phyloP scores from a whole-genome alignment of 2,888 invertebrate genomes.

The Microctonus brassicae region DNA sequence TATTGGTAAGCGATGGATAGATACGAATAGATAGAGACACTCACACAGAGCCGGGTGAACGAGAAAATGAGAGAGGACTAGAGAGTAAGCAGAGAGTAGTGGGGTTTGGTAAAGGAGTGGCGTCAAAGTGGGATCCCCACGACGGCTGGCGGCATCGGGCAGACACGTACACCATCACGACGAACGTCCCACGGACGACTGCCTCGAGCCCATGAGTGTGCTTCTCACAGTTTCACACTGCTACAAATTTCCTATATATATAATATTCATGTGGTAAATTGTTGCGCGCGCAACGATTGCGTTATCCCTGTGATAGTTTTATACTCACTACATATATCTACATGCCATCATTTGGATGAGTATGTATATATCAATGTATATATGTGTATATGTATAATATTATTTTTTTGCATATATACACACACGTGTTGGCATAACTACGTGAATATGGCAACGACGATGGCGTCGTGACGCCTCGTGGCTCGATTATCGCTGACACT shows the following conservation, averaged over 20 bases:
- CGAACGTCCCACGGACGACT: conserved; percentile 46
- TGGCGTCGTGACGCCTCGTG: conserved; percentile 35
- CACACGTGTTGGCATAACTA: conserved; percentile 44
- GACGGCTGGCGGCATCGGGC: no score
- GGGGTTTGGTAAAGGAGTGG: not conserved
- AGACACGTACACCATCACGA: conserved; percentile 42
- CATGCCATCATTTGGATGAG: no score
- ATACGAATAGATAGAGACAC: not conserved
- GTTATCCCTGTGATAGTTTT: not conserved
- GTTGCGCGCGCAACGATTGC: conserved; percentile 37
- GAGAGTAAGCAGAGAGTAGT: conserved; percentile 28
- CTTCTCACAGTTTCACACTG: conserved; percentile 20
- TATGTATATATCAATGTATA: not conserved
- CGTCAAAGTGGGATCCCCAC: not conserved
- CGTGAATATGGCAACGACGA: conserved; percentile 28
- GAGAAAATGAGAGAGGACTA: conserved; percentile 34
- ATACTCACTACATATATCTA: not conserved
- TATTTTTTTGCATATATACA: not conserved
- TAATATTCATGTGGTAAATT: not conserved
- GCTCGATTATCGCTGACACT: conserved; percentile 14
- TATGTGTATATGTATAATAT: conserved; percentile 14
- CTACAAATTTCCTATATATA: conserved; percentile 28
- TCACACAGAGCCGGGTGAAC: not conserved
- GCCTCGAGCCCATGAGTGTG: conserved; percentile 24
- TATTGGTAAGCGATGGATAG: conserved; percentile 9